Percentiles rank a stretch among this genome's conserved stretches.
Evolutionary conservation across 1,140 invertebrate genomes (phyloP).

Genomic region (Oncopodura yosiiana): DNA sequence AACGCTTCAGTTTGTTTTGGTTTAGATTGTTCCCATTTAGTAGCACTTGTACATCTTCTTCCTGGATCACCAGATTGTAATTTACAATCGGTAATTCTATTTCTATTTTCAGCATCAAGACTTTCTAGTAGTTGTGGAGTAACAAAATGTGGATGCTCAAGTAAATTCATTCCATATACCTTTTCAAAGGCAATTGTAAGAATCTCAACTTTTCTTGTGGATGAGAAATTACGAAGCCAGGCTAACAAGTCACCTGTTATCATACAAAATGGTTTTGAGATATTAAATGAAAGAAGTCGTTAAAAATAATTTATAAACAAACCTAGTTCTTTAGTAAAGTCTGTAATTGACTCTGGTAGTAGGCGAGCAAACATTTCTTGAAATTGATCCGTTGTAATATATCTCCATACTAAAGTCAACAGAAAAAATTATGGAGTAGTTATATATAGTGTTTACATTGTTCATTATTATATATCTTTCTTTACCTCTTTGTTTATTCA

Average conservation of each 20-base stretch:
- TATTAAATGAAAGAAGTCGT: slow-evolving; percentile 13
- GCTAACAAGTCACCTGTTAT: no score
- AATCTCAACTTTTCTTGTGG: slow-evolving; percentile 5
- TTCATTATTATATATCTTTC: no score
- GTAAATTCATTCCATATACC: slow-evolving; percentile 11
- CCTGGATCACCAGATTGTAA: background rate
- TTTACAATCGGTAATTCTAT: slow-evolving; percentile 15
- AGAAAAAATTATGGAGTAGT: no score
- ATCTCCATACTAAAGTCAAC: background rate
- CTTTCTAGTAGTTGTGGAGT: slow-evolving; percentile 9
- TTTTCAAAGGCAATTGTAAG: slow-evolving; percentile 9
- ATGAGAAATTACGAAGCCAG: slow-evolving; percentile 7
- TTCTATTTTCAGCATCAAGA: background rate
- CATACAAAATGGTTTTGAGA: no score
- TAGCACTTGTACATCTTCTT: background rate
- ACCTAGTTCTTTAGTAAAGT: slow-evolving; percentile 3
- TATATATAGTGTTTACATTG: no score
- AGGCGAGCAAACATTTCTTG: slow-evolving; percentile 8
- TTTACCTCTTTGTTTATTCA: no score
- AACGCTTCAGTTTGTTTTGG: slow-evolving; percentile 15
- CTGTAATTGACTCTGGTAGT: slow-evolving; percentile 8
- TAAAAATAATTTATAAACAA: background rate
- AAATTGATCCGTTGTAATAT: slow-evolving; percentile 8
- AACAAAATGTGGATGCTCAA: slow-evolving; percentile 10
- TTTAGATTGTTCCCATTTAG: slow-evolving; percentile 3